Percentiles rank a stretch among this genome's conserved stretches.
Conservation (phyloP, 2,113 vertebrate species). For the Acrocephalus arundinaceus region DNA sequence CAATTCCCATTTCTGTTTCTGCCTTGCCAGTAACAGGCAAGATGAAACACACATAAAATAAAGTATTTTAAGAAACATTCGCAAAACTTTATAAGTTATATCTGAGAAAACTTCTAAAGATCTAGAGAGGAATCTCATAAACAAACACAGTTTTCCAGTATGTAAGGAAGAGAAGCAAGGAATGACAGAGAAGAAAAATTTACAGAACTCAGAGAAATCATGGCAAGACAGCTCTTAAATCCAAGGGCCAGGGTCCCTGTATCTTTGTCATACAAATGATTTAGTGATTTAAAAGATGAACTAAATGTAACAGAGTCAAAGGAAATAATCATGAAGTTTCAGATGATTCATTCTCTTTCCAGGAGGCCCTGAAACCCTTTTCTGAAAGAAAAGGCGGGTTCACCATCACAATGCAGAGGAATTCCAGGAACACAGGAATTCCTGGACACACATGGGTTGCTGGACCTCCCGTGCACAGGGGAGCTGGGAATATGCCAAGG, state of each 20-base stretch:
- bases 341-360: not conserved
- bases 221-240: not conserved
- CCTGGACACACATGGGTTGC: not conserved
- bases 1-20: not conserved
- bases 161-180: not conserved
- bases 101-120: not conserved
- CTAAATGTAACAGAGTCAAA: not conserved
- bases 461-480: not conserved
- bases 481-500: not conserved
- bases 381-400: not conserved
- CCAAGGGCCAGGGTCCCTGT: not conserved
- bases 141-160: not conserved
- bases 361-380: not conserved
- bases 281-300: not conserved
- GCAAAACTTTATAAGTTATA: not conserved
- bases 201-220: not conserved
- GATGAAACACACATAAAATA: not conserved
- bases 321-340: not conserved
- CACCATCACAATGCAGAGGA: fast-evolving
- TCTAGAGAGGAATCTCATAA: not conserved
- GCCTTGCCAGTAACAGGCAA: not conserved
- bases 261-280: not conserved
- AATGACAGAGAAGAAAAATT: not conserved
- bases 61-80: not conserved
- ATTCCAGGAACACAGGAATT: not conserved